phyloP scores from a whole-genome alignment of 1,140 invertebrate genomes.

The Aphaenogaster floridana region DNA sequence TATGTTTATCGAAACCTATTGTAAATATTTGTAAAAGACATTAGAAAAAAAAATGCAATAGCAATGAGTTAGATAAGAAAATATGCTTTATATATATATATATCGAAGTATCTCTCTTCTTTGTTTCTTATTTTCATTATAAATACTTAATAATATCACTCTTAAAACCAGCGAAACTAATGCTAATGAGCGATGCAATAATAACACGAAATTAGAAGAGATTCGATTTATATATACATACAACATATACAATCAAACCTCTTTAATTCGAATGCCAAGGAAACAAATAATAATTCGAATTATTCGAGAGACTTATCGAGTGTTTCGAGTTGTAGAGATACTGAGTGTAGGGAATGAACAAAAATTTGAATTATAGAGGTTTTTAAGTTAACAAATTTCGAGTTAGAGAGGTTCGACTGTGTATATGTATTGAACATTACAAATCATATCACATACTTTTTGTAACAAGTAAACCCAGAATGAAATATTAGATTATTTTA shows the following conservation, averaged over 20 bases:
- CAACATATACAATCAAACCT: background rate
- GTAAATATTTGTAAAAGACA: conserved; percentile 14
- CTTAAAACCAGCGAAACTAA: conserved; percentile 15
- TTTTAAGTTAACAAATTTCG: too few species aligned
- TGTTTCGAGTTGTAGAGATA: too few species aligned
- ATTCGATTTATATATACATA: conserved; percentile 11
- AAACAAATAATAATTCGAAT: too few species aligned
- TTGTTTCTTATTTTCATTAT: conserved; percentile 27
- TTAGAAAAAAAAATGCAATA: conserved; percentile 37
- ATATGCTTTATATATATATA: background rate
- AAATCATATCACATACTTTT: conserved; percentile 22
- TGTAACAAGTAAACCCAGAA: conserved; percentile 2
- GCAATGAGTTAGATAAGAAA: conserved; percentile 21
- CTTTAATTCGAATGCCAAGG: too few species aligned
- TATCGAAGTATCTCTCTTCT: background rate
- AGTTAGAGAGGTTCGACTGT: background rate
- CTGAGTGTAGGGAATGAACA: too few species aligned
- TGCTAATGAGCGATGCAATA: background rate
- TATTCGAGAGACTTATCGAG: too few species aligned
- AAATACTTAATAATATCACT: conserved; percentile 3
- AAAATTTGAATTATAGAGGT: too few species aligned
- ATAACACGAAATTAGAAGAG: background rate
- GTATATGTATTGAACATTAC: background rate
- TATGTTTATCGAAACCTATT: conserved; percentile 7
- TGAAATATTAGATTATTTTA: background rate